Evolutionary conservation across 2,888 invertebrate genomes (phyloP).

Genomic region (Agrenia bidenticulata): DNA sequence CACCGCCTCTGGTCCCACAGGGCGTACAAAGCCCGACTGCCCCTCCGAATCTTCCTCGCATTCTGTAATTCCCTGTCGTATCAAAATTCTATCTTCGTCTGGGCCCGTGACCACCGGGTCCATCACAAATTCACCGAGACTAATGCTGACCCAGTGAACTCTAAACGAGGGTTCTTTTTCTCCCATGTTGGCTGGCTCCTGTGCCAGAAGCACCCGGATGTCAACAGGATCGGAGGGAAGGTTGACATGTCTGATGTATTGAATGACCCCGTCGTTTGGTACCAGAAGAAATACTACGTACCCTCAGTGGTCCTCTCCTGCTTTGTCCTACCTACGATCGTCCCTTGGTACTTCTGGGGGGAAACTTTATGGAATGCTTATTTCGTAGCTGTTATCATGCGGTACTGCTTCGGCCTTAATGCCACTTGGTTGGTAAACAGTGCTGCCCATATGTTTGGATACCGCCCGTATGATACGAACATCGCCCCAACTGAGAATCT

Average conservation of each 20-base stretch:
- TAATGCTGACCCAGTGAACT: constrained; percentile 90
- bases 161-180: constrained; percentile 91
- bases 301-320: constrained; percentile 30
- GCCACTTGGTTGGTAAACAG: constrained; percentile 94
- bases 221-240: constrained; percentile 79
- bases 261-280: constrained; percentile 74
- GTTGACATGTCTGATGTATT: constrained; percentile 81
- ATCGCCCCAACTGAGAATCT: constrained; percentile 35
- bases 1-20: constrained; percentile 63
- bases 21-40: constrained; percentile 61
- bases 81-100: constrained; percentile 56
- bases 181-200: constrained; percentile 93
- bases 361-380: constrained; percentile 77
- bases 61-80: constrained; percentile 59
- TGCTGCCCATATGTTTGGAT: constrained; percentile 82
- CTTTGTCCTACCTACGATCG: constrained; percentile 61
- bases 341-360: constrained; percentile 81
- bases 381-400: constrained; percentile 73
- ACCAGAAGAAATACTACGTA: constrained; percentile 75
- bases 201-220: constrained; percentile 85
- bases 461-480: constrained; percentile 77
- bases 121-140: constrained; percentile 93
- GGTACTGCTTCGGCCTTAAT: constrained; percentile 82
- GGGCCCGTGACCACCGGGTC: constrained; percentile 67
- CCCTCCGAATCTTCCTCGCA: constrained; percentile 59